Evolutionary conservation across 2,113 vertebrate species (phyloP), one percentile per base, ranked within the genome.

Genomic region (Hucho hucho): DNA sequence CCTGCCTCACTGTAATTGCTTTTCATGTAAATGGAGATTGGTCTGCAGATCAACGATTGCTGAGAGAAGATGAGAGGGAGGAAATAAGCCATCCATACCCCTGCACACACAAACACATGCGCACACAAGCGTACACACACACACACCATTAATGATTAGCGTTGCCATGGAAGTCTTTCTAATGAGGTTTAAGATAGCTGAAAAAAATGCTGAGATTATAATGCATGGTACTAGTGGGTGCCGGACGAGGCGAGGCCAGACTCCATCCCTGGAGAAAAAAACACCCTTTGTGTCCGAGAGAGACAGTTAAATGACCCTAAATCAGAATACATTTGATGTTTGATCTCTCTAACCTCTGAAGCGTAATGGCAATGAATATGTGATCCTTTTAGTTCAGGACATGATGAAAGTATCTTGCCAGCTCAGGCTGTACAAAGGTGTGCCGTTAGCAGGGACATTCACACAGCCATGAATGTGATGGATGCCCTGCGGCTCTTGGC

Each of bases 241-340:
- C 26, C 9, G 80, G 73, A 83, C n/a, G 6, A n/a, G 18, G 29
- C 65, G 6, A 81, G 70, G 79, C 56, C 56, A 6, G 14, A 18
- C 14, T 49, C 2, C 47, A 49, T 87, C 81, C 87, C 53, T 46
- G 16, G 56, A 20, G 14, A 25, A 74, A 61, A 78, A 76, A 75
- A 82, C 73, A 20, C 20, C 61, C 73, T 87, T 89, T 87, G 82
- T 87, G 81, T 87, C 84, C n/a, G 24, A 75, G 72, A 83, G 72
- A 83, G 82, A 83, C 79, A 66, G 77, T 89, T 89, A 89, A 92
- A 88, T 82, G 87, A 75, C 85, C 76, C 75, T 81, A 86, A 89
- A 90, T 91, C 90, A 81, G 89, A 79, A 78, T 83, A 89, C 84
- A 92, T 91, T 87, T 91, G 87, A 91, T 86, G 88, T 90, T 86